Percentiles rank a stretch among this genome's conserved stretches.
Evolutionary conservation across 2,888 invertebrate genomes (phyloP).

Genomic region (Drosophila ochracea): DNA sequence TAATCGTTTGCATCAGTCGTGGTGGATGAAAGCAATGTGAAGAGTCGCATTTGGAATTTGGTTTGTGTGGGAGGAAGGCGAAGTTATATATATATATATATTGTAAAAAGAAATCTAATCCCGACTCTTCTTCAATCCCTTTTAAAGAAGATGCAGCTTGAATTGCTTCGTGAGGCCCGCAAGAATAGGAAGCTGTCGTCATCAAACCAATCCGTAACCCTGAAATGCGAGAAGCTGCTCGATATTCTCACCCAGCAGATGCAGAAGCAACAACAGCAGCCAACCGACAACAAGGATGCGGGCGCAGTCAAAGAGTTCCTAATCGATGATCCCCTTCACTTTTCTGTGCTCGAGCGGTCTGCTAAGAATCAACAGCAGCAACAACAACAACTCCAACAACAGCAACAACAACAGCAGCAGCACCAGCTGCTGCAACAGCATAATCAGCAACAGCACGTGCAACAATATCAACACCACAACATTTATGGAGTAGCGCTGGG

Average conservation of each 20-base stretch:
- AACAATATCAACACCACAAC: conserved; percentile 16
- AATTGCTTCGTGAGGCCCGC: conserved; percentile 20
- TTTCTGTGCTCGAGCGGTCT: conserved; percentile 61
- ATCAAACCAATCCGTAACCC: conserved; percentile 9
- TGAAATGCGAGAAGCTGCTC: conserved; percentile 33
- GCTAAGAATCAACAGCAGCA: conserved; percentile 43
- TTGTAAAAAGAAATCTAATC: background rate
- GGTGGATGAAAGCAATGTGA: background rate
- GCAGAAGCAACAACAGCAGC: conserved; percentile 40
- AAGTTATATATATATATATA: background rate
- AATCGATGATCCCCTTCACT: conserved; percentile 67
- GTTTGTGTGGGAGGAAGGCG: background rate
- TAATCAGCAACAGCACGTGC: conserved; percentile 14
- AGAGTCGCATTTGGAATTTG: background rate
- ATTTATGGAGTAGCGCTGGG: conserved; percentile 11
- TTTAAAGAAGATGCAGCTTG: conserved; percentile 28
- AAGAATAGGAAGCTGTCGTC: conserved; percentile 24
- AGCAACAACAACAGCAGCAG: conserved; percentile 25
- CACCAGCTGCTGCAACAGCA: background rate
- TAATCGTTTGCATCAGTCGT: background rate
- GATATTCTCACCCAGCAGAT: conserved; percentile 52
- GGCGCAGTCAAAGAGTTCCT: conserved; percentile 66
- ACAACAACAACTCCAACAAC: conserved; percentile 9
- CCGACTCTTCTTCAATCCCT: no score
- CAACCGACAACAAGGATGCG: conserved; percentile 28